These are phyloP conservation scores for Cataglyphis rosenhaueri DNA, from an alignment of 2,888 invertebrate species.

Conservation along the genomic window DNA sequence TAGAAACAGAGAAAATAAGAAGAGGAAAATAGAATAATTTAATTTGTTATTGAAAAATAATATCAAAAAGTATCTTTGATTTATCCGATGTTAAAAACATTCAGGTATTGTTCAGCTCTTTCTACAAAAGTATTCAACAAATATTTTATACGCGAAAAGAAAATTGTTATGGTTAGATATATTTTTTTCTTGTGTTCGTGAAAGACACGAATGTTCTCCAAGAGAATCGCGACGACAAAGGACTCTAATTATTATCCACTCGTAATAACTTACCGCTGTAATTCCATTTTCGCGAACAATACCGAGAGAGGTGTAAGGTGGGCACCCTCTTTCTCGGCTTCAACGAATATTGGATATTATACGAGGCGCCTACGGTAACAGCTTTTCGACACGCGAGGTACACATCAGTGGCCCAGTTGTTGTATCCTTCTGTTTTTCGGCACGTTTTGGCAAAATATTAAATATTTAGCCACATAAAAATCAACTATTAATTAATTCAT, in stretches of 20 bases:
- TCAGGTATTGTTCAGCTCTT: background rate
- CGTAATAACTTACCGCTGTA: slow-evolving; percentile 76
- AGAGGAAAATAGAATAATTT: background rate
- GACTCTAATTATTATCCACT: slow-evolving; percentile 75
- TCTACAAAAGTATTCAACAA: background rate
- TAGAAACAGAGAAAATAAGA: background rate
- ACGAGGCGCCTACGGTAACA: slow-evolving; percentile 79
- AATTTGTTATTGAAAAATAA: background rate
- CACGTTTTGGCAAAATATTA: slow-evolving; percentile 59
- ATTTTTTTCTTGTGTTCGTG: slow-evolving; percentile 15
- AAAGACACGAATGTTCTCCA: slow-evolving; percentile 6
- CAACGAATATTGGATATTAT: slow-evolving; percentile 82
- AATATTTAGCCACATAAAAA: slow-evolving; percentile 45
- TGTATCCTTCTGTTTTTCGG: slow-evolving; percentile 62
- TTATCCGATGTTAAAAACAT: background rate
- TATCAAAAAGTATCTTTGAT: background rate
- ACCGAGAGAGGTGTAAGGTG: slow-evolving; percentile 59
- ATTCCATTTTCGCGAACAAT: slow-evolving; percentile 78
- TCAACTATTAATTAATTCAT: slow-evolving; percentile 10
- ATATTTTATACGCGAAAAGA: background rate
- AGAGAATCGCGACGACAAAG: slow-evolving; percentile 66
- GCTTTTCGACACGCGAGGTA: slow-evolving; percentile 81
- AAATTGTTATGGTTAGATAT: slow-evolving; percentile 4
- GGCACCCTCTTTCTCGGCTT: slow-evolving; percentile 66
- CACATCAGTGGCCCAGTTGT: slow-evolving; percentile 77